phyloP scores from a whole-genome alignment of 2,888 invertebrate genomes.

The Epinotia nisella region DNA sequence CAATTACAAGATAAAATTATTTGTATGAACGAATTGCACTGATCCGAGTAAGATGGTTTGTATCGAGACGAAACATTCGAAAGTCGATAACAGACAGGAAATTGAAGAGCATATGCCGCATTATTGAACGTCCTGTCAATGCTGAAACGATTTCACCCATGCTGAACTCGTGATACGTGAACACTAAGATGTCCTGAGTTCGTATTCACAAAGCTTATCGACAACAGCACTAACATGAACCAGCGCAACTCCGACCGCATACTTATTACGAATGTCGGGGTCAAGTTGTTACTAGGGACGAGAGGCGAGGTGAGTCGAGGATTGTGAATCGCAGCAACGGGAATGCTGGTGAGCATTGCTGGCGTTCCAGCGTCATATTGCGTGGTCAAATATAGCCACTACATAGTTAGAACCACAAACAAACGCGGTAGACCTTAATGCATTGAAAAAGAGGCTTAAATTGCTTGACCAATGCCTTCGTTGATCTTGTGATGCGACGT shows the following conservation, averaged over 20 bases:
- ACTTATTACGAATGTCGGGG: background rate
- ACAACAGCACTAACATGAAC: background rate
- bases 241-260: background rate
- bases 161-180: slow-evolving; percentile 3
- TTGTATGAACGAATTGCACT: background rate
- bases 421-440: slow-evolving; percentile 6
- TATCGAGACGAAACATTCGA: slow-evolving; percentile 5
- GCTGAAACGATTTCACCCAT: slow-evolving; percentile 2
- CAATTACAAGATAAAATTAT: background rate
- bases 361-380: slow-evolving; percentile 26
- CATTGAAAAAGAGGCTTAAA: background rate
- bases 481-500: slow-evolving; percentile 2
- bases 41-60: background rate
- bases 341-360: slow-evolving; percentile 9
- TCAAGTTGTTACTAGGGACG: background rate
- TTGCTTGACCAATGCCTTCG: background rate
- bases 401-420: slow-evolving; percentile 8
- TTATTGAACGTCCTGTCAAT: background rate
- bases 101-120: background rate
- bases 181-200: background rate
- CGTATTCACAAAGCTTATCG: background rate
- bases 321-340: slow-evolving; percentile 1
- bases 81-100: slow-evolving; percentile 10
- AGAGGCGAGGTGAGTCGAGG: background rate
- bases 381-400: slow-evolving; percentile 36